Percentiles rank a stretch among this genome's conserved stretches.
phyloP scores from a whole-genome alignment of 1,140 invertebrate genomes.

The Triops cancriformis region DNA sequence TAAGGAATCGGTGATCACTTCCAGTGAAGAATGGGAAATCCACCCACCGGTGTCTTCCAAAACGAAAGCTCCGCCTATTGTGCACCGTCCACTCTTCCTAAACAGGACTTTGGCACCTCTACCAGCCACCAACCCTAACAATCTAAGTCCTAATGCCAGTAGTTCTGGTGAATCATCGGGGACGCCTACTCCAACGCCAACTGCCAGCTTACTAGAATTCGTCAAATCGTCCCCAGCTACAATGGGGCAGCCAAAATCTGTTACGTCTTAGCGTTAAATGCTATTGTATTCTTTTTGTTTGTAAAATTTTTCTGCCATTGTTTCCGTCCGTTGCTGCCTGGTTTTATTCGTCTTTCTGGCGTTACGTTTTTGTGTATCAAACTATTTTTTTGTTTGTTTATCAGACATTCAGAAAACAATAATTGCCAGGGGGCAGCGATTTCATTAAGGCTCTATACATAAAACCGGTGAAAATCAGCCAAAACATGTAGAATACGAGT shows the following conservation, averaged over 20 bases:
- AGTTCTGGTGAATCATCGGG: background rate
- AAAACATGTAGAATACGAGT: background rate
- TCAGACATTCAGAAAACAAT: background rate
- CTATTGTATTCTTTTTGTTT: background rate
- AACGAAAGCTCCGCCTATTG: background rate
- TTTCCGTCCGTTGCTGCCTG: constrained; percentile 3
- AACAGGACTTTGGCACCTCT: background rate
- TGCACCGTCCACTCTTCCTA: background rate
- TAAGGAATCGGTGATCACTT: background rate
- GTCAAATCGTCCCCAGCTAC: background rate
- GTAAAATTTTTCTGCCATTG: background rate
- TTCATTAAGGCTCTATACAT: background rate
- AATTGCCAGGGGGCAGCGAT: background rate
- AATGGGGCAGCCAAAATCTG: background rate
- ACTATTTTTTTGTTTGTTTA: background rate
- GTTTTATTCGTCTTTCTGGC: background rate
- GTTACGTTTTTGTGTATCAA: background rate
- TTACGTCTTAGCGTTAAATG: background rate
- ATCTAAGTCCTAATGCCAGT: constrained; percentile 1
- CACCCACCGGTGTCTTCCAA: constrained; percentile 22
- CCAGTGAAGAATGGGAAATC: constrained; percentile 23
- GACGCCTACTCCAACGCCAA: background rate
- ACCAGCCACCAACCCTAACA: background rate
- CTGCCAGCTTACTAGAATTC: background rate
- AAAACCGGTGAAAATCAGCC: background rate